Evolutionary conservation across 2,888 invertebrate genomes (phyloP).

Genomic region (Sesia bembeciformis): DNA sequence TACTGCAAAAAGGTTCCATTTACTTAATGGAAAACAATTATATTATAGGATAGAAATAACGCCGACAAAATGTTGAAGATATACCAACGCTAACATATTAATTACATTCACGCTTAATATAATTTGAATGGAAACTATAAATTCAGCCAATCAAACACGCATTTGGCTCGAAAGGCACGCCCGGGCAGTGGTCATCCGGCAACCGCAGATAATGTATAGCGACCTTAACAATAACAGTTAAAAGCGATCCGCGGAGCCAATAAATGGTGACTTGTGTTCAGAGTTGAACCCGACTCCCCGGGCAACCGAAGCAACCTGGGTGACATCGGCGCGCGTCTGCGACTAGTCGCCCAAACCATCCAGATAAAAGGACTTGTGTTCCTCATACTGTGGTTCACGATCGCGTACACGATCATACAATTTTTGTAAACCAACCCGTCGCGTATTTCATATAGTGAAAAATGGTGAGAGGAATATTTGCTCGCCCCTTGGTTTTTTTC

Average conservation of each 20-base stretch:
- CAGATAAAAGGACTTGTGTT: slow-evolving; percentile 65
- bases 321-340: slow-evolving; percentile 44
- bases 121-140: slow-evolving; percentile 15
- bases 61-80: neutral
- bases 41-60: neutral
- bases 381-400: slow-evolving; percentile 46
- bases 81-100: slow-evolving; percentile 10
- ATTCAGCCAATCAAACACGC: slow-evolving; percentile 10
- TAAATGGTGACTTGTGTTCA: slow-evolving; percentile 26
- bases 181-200: slow-evolving; percentile 26
- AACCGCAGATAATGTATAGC: slow-evolving; percentile 30
- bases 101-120: slow-evolving; percentile 42
- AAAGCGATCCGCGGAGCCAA: slow-evolving; percentile 42
- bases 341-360: slow-evolving; percentile 59
- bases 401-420: slow-evolving; percentile 46
- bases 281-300: slow-evolving; percentile 23
- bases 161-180: slow-evolving; percentile 27
- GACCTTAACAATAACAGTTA: slow-evolving; percentile 55
- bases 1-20: neutral
- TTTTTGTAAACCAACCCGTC: slow-evolving; percentile 26
- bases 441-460: slow-evolving; percentile 3
- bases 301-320: slow-evolving; percentile 54
- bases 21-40: neutral
- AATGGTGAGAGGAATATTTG: slow-evolving; percentile 3
- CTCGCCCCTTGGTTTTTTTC: slow-evolving; percentile 7